Base-by-base conservation (phyloP, 2,888 invertebrate species). In the Cantharis rustica region DNA sequence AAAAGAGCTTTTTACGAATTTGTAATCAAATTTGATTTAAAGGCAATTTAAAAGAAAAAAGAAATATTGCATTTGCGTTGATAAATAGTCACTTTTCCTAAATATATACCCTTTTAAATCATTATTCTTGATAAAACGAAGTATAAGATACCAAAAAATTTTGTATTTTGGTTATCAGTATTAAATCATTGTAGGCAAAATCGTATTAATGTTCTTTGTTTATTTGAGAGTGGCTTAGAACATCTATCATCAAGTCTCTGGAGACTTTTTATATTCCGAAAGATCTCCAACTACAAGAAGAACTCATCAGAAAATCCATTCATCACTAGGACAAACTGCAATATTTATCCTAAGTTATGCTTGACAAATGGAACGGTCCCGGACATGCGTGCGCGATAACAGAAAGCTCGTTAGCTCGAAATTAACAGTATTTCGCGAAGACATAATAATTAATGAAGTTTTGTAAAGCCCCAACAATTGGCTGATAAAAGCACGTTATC, bases 361-460 rank as follows among this genome's bases (percentile, higher is more conserved):
- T 83, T 86, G 86, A 86, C 85, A 86, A 86, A 86, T 86, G 86
- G 82, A 84, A 82, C 73, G 83, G 81, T 84, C 83, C 83, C 82
- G 82, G 81, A 83, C 84, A 84, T 85, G 84, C 84, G 83, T 84
- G 81, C 79, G 81, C 79, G 85, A 86, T 85, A 86, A 84, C 81
- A 81, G 79, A 81, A 83, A 84, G 83, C 85, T 85, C 83, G 85
- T 84, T 84, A 84, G 82, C 79, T 82, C 64, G 82, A 86, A 86
- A 86, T 86, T 86, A 86, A 86, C 85, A 84, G 84, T 84, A 86
- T 84, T 86, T 83, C 83, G 84, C 82, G 83, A 82, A 85, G 85
- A 85, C 85, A 83, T 81, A 79, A 86, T 86, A 87, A 87, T 86
- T 86, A 86, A 87, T 86, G 86, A 85, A 85, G 84, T 85, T 86